Conservation (phyloP, 1,140 invertebrate species). For the Camponotus pennsylvanicus region DNA sequence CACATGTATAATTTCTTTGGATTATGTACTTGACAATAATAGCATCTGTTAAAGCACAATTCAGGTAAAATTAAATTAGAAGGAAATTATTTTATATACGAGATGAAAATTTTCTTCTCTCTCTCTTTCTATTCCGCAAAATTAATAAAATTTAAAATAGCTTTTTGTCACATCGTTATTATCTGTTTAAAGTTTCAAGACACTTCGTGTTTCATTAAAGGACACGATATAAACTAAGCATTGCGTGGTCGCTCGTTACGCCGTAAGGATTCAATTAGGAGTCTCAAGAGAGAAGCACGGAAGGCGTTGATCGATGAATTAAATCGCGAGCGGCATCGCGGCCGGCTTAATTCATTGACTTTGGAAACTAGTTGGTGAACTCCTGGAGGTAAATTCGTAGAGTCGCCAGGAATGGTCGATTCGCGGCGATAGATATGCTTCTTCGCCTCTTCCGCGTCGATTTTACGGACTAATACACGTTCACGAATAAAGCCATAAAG, state of each 20-base stretch:
- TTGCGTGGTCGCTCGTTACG: constrained; percentile 60
- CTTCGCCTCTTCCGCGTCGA: constrained; percentile 49
- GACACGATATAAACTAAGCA: constrained; percentile 52
- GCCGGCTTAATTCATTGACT: constrained; percentile 65
- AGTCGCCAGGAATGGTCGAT: constrained; percentile 38
- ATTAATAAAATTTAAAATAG: background rate
- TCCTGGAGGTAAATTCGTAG: constrained; percentile 50
- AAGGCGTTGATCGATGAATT: constrained; percentile 65
- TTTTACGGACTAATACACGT: constrained; percentile 54
- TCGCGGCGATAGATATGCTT: constrained; percentile 54
- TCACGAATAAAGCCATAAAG: constrained; percentile 50
- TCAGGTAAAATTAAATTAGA: background rate
- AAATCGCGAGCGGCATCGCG: constrained; percentile 58
- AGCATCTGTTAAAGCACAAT: background rate
- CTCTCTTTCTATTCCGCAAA: background rate
- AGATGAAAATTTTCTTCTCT: background rate
- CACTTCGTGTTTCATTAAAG: constrained; percentile 52
- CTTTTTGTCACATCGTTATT: constrained; percentile 11
- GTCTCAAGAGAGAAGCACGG: constrained; percentile 44
- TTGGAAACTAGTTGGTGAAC: constrained; percentile 64
- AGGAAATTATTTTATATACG: background rate
- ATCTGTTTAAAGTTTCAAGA: constrained; percentile 40
- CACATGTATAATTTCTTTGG: background rate
- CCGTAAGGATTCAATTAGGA: constrained; percentile 62
- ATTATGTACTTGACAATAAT: background rate